Percentiles rank a stretch among this genome's conserved stretches.
Conservation (phyloP, 2,113 vertebrate species). For the Phycodurus eques region DNA sequence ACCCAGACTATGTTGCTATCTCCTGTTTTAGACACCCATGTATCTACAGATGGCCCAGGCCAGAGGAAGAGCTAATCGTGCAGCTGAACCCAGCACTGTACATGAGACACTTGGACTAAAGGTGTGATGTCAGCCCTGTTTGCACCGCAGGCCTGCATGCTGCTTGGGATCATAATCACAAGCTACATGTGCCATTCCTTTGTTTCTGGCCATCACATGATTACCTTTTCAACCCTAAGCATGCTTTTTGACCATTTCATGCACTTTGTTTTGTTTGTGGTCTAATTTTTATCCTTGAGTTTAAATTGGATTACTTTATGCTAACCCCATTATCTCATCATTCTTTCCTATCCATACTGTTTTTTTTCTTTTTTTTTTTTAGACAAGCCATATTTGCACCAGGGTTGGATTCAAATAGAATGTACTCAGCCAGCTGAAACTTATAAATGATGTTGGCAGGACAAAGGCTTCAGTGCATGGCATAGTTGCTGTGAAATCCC, state of each 20-base stretch:
- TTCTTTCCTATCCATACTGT: background rate
- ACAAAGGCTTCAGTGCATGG: slow-evolving; percentile 18
- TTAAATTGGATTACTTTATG: slow-evolving; percentile 17
- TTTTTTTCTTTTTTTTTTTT: background rate
- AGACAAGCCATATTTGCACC: background rate
- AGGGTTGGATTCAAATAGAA: too few relatives aligned
- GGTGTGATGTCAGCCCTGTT: slow-evolving; percentile 80
- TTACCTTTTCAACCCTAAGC: slow-evolving; percentile 33
- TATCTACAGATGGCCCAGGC: slow-evolving; percentile 83
- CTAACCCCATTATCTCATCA: slow-evolving; percentile 27
- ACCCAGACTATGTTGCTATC: slow-evolving; percentile 60
- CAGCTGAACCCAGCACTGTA: slow-evolving; percentile 79
- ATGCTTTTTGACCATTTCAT: slow-evolving; percentile 33
- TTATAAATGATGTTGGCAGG: background rate
- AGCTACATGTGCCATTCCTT: slow-evolving; percentile 47
- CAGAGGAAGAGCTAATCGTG: slow-evolving; percentile 89
- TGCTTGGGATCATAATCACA: slow-evolving; percentile 39
- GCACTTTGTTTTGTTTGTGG: slow-evolving; percentile 19
- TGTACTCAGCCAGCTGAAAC: background rate
- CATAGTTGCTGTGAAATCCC: slow-evolving; percentile 21
- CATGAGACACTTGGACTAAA: slow-evolving; percentile 86
- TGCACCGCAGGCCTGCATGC: slow-evolving; percentile 39
- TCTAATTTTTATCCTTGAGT: background rate
- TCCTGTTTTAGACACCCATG: slow-evolving; percentile 74
- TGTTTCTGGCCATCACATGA: slow-evolving; percentile 35